These are phyloP conservation scores for Campylomormyrus numenius DNA, from an alignment of 2,113 vertebrate genomes.

Conservation along the genomic window DNA sequence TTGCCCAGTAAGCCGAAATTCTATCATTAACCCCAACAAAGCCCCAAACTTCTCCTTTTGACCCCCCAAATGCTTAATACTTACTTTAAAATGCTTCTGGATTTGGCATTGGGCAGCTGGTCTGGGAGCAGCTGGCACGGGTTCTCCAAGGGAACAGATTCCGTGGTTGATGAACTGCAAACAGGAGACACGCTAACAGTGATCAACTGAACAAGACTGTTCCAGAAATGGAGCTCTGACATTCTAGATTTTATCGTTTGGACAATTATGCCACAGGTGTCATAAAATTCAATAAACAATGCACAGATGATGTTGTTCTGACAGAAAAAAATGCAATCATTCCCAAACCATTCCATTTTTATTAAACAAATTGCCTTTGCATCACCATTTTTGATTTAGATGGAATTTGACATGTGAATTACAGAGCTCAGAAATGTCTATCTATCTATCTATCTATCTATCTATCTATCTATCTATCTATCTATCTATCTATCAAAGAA, in stretches of 20 bases:
- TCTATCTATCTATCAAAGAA: no score
- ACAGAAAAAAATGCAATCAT: not conserved
- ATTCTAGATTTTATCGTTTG: not conserved
- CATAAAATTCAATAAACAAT: not conserved
- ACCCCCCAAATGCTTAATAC: conserved; percentile 34
- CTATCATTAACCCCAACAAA: not conserved
- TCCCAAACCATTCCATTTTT: no score
- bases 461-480: no score
- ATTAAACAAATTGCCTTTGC: no score
- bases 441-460: no score
- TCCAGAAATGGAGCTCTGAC: not conserved
- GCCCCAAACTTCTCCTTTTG: not conserved
- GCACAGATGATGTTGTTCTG: not conserved
- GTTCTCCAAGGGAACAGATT: conserved; percentile 31
- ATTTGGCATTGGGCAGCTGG: conserved; percentile 36
- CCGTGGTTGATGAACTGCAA: conserved; percentile 51
- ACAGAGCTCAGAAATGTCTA: no score
- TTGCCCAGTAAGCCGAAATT: not conserved
- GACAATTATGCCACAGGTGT: not conserved
- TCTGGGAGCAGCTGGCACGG: conserved; percentile 35
- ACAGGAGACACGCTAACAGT: conserved; percentile 17
- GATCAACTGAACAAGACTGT: not conserved
- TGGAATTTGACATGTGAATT: no score
- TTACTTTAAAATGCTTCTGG: conserved; percentile 75
- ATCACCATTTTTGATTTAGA: no score